A percentile compares a stretch with the other conserved stretches of the same genome.
phyloP scores from a whole-genome alignment of 2,113 vertebrate species.

The Paratilapia polleni region DNA sequence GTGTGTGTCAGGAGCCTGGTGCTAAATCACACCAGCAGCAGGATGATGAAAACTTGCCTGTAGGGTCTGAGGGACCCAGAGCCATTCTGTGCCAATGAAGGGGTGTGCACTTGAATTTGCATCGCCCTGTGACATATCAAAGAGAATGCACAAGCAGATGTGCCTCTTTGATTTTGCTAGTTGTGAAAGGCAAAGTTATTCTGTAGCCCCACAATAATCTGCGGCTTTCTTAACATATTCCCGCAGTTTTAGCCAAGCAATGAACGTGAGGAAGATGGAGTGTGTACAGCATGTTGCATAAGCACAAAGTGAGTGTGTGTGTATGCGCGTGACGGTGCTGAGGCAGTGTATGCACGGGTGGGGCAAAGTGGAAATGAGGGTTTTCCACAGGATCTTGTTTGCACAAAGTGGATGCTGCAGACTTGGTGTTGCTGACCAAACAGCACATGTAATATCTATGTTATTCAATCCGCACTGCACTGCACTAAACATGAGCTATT shows the following conservation, averaged over 20 bases:
- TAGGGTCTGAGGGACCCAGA: conserved; percentile 44
- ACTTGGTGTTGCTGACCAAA: conserved; percentile 7
- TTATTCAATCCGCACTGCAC: conserved; percentile 7
- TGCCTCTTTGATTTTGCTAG: conserved; percentile 63
- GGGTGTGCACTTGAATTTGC: conserved; percentile 65
- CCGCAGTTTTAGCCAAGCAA: conserved; percentile 72
- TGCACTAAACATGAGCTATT: conserved; percentile 16
- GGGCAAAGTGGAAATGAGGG: conserved; percentile 36
- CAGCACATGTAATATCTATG: conserved; percentile 2
- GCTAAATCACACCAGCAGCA: conserved; percentile 53
- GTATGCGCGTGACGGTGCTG: not conserved
- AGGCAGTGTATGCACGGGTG: conserved; percentile 18
- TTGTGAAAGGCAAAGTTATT: conserved; percentile 63
- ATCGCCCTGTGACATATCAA: conserved; percentile 73
- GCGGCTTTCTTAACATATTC: conserved; percentile 65
- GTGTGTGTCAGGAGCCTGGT: conserved; percentile 33
- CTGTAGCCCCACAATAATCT: conserved; percentile 63
- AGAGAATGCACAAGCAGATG: conserved; percentile 67
- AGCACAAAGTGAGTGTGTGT: conserved; percentile 20
- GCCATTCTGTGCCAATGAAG: conserved; percentile 56
- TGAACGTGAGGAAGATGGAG: conserved; percentile 61
- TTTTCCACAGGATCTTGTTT: conserved; percentile 36
- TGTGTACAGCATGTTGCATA: conserved; percentile 60
- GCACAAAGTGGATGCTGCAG: conserved; percentile 37
- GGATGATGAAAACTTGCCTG: conserved; percentile 64